Evolutionary conservation across 2,797 vertebrate species (phyloP), one percentile per base, ranked within the genome.

Genomic region (Molossus alvarezi): DNA sequence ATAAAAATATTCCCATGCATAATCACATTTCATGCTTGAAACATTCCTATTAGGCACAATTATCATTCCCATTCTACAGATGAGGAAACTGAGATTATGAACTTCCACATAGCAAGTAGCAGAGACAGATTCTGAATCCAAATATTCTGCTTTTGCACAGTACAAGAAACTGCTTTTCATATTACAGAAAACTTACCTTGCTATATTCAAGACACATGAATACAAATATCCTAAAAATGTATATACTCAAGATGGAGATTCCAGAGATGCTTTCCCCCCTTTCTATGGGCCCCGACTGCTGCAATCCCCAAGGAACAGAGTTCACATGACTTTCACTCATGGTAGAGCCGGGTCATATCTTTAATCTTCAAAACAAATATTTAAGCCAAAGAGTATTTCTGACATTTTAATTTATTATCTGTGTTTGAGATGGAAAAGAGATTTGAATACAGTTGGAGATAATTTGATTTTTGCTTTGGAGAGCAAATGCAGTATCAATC

Each of bases 381-480:
- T 92, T 86, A 95, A 90, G 77, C 48, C 48, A 76, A 88, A 94
- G 95, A 83, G 27, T 96, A 58, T 96, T 91, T 92, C 76, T 86
- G 90, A 95, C 81, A 96, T 95, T 96, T 95, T 96, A 88, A 95
- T 96, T 96, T 95, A 94, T 96, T 73, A 77, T 77, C 57, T 92
- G 48, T 75, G 60, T 90, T 95, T 91, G 29, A 41, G 53, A 58
- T 82, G 23, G 48, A 92, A 94, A 80, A 93, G 65, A 65, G 51
- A 94, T 87, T 91, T 87, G 87, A 90, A 89, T 76, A 80, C 41
- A 27, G 67, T 92, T 92, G 58, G 73, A 94, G 92, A 96, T 94
- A 79, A 94, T 85, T 60, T 90, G 95, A 96, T 97, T 95, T 96
- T 81, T 96, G 73, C 62, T 92, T 92, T 91, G 48, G 62, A 73